Percentiles rank a stretch among this genome's conserved stretches.
Conservation (phyloP, 37 sponge, comb jelly and placozoan genomes). For the Agelas oroides region DNA sequence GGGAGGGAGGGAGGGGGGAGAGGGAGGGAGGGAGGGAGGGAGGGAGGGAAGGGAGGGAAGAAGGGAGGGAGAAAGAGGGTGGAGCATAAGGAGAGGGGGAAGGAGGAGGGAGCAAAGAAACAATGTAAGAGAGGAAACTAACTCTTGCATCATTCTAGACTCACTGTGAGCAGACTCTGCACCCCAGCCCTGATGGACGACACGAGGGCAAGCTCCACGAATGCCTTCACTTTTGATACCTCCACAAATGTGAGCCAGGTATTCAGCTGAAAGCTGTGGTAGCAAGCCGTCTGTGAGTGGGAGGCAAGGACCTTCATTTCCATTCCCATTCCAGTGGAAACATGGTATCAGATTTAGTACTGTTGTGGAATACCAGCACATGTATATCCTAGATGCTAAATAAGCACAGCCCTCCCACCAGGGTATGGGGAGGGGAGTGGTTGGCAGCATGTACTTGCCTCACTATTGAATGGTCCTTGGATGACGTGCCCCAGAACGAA, state of each 20-base stretch:
- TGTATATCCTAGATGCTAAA: no score
- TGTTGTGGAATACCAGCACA: no score
- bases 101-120: no score
- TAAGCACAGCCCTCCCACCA: no score
- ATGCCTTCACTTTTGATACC: constrained; percentile 88
- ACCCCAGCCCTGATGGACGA: constrained; percentile 78
- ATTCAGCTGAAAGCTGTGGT: constrained; percentile 59
- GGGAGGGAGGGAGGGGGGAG: background rate
- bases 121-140: no score
- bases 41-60: background rate
- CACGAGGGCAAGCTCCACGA: constrained; percentile 91
- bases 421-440: no score
- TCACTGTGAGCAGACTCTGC: constrained; percentile 80
- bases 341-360: no score
- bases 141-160: background rate
- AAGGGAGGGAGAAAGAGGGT: background rate
- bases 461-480: constrained; percentile 48
- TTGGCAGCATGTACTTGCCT: constrained; percentile 28
- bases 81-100: no score
- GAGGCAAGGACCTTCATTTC: no score
- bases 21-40: background rate
- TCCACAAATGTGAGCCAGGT: constrained; percentile 95
- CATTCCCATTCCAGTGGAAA: background rate
- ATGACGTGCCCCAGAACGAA: constrained; percentile 91
- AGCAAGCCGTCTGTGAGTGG: constrained; percentile 46